Evolutionary conservation across 2,797 vertebrate genomes (phyloP).

Genomic region (Hybognathus amarus): DNA sequence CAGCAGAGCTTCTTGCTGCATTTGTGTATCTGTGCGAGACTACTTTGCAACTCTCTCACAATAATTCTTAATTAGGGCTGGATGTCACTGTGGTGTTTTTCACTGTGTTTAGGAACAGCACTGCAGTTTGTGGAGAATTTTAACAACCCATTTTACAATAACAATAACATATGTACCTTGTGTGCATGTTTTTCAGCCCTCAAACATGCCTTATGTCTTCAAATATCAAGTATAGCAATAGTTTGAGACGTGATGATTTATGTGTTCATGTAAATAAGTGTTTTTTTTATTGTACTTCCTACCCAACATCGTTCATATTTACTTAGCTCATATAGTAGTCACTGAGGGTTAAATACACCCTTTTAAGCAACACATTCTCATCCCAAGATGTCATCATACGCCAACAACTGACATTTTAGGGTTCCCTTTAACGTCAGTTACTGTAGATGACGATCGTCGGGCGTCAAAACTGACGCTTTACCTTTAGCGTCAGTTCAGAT

Average conservation of each 20-base stretch:
- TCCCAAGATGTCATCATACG: too few relatives aligned
- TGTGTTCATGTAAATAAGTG: background rate
- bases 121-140: conserved; percentile 13
- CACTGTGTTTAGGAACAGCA: conserved; percentile 8
- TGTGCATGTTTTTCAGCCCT: background rate
- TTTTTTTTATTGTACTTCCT: background rate
- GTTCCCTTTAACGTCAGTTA: too few relatives aligned
- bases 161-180: background rate
- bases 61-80: conserved; percentile 52
- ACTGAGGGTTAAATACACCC: background rate
- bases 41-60: conserved; percentile 38
- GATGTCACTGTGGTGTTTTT: conserved; percentile 18
- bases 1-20: conserved; percentile 3
- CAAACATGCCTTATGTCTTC: background rate
- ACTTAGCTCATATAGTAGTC: conserved; percentile 2
- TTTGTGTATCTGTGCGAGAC: conserved; percentile 38
- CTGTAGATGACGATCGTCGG: too few relatives aligned
- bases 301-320: background rate
- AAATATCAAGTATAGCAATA: background rate
- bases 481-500: too few relatives aligned
- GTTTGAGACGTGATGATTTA: background rate
- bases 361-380: background rate
- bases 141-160: background rate
- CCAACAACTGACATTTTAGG: too few relatives aligned
- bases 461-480: too few relatives aligned